Percentiles rank a stretch among this genome's conserved stretches.
Conservation (phyloP, 2,888 invertebrate genomes). For the Netelia virgata region DNA sequence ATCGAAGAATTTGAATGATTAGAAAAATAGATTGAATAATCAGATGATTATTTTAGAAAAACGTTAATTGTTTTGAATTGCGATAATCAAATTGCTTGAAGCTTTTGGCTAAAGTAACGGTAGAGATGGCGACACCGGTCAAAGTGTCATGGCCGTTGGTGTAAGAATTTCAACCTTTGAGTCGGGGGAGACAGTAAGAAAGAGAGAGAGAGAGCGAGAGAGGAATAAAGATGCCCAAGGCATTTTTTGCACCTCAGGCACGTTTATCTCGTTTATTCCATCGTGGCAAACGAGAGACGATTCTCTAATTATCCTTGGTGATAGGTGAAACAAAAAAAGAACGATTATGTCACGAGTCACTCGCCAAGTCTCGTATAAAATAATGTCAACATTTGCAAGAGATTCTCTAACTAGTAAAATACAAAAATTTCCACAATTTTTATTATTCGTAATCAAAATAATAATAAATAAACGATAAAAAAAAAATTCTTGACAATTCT, state of each 20-base stretch:
- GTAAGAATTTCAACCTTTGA: slow-evolving; percentile 8
- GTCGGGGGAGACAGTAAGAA: background rate
- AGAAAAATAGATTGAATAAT: too few species aligned
- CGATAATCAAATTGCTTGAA: too few species aligned
- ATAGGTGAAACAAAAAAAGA: slow-evolving; percentile 12
- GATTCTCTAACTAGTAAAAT: too few species aligned
- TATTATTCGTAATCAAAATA: too few species aligned
- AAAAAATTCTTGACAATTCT: background rate
- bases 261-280: slow-evolving; percentile 28
- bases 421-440: too few species aligned
- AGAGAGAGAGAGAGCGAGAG: too few species aligned
- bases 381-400: too few species aligned
- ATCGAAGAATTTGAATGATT: too few species aligned
- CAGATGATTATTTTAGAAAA: too few species aligned
- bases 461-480: too few species aligned
- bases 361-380: too few species aligned
- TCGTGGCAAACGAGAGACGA: slow-evolving; percentile 16
- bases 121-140: background rate
- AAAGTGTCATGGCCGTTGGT: slow-evolving; percentile 29
- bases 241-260: slow-evolving; percentile 35
- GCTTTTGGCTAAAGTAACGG: background rate
- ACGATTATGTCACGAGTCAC: slow-evolving; percentile 23
- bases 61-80: too few species aligned
- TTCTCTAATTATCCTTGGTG: slow-evolving; percentile 41
- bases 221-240: background rate